A percentile compares a stretch with the other conserved stretches of the same genome.
Evolutionary conservation across 1,140 invertebrate species (phyloP).

Genomic region (Nephotettix cincticeps): DNA sequence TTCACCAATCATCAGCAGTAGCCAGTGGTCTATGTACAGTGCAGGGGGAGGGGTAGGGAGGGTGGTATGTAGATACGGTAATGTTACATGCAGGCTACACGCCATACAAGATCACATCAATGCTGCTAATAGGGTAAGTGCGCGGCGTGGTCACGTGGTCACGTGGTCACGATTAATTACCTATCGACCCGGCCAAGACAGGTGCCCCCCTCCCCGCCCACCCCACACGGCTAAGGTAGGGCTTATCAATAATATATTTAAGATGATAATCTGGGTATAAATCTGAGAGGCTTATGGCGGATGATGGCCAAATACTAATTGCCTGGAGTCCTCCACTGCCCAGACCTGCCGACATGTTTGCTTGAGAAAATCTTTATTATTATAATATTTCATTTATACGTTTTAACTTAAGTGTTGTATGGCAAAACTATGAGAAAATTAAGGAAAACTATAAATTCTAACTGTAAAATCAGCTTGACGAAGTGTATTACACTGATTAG

Average conservation of each 20-base stretch:
- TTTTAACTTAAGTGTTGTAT: no score
- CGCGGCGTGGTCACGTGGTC: background rate
- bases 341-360: background rate
- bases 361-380: no score
- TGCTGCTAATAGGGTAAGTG: background rate
- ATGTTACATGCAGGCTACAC: background rate
- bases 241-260: conserved; percentile 32
- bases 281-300: conserved; percentile 26
- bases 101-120: background rate
- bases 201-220: background rate
- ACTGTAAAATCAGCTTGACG: no score
- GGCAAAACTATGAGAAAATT: no score
- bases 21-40: background rate
- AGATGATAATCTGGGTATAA: conserved; percentile 30
- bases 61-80: background rate
- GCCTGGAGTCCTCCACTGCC: background rate
- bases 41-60: background rate
- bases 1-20: no score
- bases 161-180: conserved; percentile 16
- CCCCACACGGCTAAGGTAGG: background rate
- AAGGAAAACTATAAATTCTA: no score
- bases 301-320: background rate
- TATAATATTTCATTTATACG: no score
- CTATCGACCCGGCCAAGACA: conserved; percentile 2
- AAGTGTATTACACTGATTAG: no score